These are phyloP conservation scores for Emmelina monodactyla DNA, from an alignment of 2,888 invertebrate species.

Conservation along the genomic window DNA sequence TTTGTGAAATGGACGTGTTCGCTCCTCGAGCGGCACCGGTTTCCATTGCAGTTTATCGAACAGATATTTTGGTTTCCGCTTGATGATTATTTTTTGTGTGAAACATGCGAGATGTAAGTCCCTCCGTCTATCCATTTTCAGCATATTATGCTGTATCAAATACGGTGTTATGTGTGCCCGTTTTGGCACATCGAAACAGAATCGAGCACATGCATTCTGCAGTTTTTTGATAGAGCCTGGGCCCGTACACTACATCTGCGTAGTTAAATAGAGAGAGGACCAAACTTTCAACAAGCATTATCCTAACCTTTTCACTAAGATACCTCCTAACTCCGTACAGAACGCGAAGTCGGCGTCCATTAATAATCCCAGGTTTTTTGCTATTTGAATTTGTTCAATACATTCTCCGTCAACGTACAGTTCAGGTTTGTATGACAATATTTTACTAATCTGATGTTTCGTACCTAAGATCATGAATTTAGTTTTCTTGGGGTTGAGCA, in stretches of 20 bases:
- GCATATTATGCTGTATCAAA: neutral
- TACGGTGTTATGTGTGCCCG: neutral
- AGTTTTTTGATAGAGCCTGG: neutral
- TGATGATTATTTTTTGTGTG: neutral
- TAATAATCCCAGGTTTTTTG: neutral
- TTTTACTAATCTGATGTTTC: neutral
- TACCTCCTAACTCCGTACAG: too few species aligned
- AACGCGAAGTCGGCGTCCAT: neutral
- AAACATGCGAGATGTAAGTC: neutral
- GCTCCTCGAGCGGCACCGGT: neutral
- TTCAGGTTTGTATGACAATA: neutral
- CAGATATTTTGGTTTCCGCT: neutral
- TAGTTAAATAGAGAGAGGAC: neutral
- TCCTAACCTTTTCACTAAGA: neutral
- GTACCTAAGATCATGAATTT: too few species aligned
- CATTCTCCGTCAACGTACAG: neutral
- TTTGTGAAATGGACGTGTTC: neutral
- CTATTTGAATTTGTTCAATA: neutral
- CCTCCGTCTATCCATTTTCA: neutral
- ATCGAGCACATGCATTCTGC: too few species aligned
- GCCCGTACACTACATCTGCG: constrained; percentile 1
- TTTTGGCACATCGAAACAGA: neutral
- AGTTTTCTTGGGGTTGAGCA: too few species aligned
- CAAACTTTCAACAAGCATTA: neutral
- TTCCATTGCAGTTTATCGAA: neutral